Base-by-base conservation (phyloP, 92 coral and sea anemone genomes). In the Chrysogorgia sp. region DNA sequence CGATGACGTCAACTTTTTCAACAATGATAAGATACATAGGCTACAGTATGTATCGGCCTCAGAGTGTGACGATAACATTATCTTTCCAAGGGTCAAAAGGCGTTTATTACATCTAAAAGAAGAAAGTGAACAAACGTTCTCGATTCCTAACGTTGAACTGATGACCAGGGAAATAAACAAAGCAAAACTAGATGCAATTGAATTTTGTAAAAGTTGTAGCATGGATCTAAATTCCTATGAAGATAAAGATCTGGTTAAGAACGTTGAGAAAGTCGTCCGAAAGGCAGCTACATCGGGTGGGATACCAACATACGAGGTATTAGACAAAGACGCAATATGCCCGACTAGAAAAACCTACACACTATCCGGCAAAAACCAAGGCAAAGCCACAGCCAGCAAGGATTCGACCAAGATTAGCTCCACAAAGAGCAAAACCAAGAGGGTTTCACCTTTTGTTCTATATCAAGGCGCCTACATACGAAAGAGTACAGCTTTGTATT, bases 231-330 rank as follows among this genome's bases (percentile, higher is more conserved):
- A 23, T 23, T 64, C 71, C 13, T 64, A 64, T 15, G 71, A 64
- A 64, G 71, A 64, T 19, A 64, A 34, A 64, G 71, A 64, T 64
- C 52, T 64, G 71, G 71, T 64, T 19, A 30, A 64, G 71, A 64
- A 64, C 71, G 50, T 34, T 21, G 71, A 64, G 28, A 64, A 37
- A 64, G 50, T 64, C 28, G 50, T 64, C 25, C 50, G 14, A 64
- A 64, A 34, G 30, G 40, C 10, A 35, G 48, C 49, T 64, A 28
- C 71, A 64, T 64, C n/a, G n/a, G n/a, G n/a, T 47, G 8, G 71
- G 40, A 32, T 41, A 64, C 71, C 71, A 34, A 64, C 52, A 2
- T 64, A 64, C 26, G 22, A n/a, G 71, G 71, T 1, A n/a, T 26
- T 14, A 4, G 52, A 64, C 71, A 15, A 64, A 64, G 7, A 64